Evolutionary conservation across 2,888 invertebrate species (phyloP), one percentile per base, ranked within the genome.

Genomic region (Deilephila elpenor): DNA sequence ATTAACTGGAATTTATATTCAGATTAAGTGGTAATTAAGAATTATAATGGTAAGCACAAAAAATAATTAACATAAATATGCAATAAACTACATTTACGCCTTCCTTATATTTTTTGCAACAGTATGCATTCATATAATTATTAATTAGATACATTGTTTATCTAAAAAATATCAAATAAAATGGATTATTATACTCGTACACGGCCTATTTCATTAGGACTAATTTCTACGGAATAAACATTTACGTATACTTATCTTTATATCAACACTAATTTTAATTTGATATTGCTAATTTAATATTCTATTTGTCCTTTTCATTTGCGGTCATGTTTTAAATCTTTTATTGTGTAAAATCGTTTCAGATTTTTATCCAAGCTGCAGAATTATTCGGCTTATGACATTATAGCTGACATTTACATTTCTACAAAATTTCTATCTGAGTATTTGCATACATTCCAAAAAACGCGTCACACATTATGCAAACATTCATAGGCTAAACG

Each of bases 1-100:
- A 25, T 14, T 67, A 34, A n/a, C 32, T 7, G 7, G n/a, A 34
- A 67, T 67, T 67, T 25, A 51, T 67, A 25, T 44, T 8, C 44
- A 44, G 25, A 20, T 44, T 19, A 11, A 29, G 7, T 32, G 60
- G 4, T 64, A 64, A 64, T 20, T 67, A 51, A 67, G 25, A 51
- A 29, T 44, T 4, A 25, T 51, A 37, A 51, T 7, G 17, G 3
- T 0, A n/a, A 11, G 17, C 5, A 25, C 37, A 67, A 67, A 64
- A 64, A 64, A 37, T 34, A 25, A 25, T 67, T 67, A 51, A 17
- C 44, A 67, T 67, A 67, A 67, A 2, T 25, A 67, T 51, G 67
- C 67, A 67, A 67, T 67, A 6, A 60, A 60, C 25, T 29, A 67
- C 14, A 44, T 67, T 67, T 17, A 67, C 51, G 44, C 67, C 67